Percentiles rank a stretch among this genome's conserved stretches.
phyloP scores from a whole-genome alignment of 2,888 invertebrate genomes.

The Lordiphosa andalusiaca region DNA sequence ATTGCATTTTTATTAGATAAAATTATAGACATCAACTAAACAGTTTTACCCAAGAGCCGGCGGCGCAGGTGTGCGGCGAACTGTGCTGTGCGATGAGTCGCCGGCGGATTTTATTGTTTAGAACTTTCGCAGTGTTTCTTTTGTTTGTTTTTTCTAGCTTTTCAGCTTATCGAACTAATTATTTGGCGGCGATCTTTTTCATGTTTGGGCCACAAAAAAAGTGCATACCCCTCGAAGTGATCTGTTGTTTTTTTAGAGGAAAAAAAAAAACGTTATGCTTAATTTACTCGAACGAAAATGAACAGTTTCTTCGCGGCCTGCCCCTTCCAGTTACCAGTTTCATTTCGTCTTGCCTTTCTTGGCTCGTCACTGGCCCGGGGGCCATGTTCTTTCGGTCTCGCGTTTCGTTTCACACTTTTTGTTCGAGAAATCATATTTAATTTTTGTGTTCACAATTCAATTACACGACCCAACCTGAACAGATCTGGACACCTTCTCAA shows the following conservation, averaged over 20 bases:
- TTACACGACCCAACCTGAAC: constrained; percentile 56
- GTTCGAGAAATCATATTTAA: constrained; percentile 1
- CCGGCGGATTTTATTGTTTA: constrained; percentile 2
- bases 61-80: constrained; percentile 6
- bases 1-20: constrained; percentile 65
- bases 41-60: constrained; percentile 14
- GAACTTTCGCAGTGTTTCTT: constrained; percentile 16
- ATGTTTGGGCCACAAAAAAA: constrained; percentile 5
- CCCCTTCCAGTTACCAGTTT: constrained; percentile 41
- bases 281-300: constrained; percentile 54
- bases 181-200: constrained; percentile 47
- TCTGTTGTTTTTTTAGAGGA: no score
- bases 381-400: constrained; percentile 27
- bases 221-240: no score
- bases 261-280: constrained; percentile 48
- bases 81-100: background rate
- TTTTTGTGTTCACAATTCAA: constrained; percentile 65
- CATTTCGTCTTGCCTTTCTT: constrained; percentile 37
- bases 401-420: constrained; percentile 55
- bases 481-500: constrained; percentile 58
- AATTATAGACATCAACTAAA: constrained; percentile 56
- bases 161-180: constrained; percentile 50
- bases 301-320: background rate
- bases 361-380: constrained; percentile 24
- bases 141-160: background rate